Conservation (phyloP, 2,113 vertebrate species). For the Taurulus bubalis region DNA sequence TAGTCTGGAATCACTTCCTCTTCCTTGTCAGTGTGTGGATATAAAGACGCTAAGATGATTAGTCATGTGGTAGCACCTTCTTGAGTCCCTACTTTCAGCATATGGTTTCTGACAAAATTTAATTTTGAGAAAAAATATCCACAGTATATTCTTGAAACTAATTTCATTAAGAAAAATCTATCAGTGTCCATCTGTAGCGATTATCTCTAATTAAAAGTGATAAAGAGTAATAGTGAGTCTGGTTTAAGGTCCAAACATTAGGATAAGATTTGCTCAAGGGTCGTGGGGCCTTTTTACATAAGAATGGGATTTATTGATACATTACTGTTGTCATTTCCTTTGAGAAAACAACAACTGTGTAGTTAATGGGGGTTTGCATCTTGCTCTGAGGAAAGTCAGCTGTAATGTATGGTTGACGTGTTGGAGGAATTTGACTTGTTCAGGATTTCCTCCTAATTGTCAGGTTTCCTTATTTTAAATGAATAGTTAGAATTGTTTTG, state of each 20-base stretch:
- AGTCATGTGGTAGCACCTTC: not conserved
- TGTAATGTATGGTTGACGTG: not conserved
- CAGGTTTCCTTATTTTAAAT: not conserved
- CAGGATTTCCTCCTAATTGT: not conserved
- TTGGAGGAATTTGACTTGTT: not conserved
- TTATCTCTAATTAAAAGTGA: not conserved
- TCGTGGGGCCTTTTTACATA: not conserved
- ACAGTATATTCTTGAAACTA: not conserved
- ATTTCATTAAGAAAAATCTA: not conserved
- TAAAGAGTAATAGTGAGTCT: not conserved
- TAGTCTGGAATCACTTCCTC: slow-evolving; percentile 4
- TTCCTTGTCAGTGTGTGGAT: not conserved
- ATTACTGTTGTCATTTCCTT: not conserved
- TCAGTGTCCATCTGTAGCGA: not conserved
- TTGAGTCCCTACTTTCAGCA: not conserved
- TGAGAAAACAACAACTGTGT: not conserved
- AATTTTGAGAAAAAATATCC: not conserved
- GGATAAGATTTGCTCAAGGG: not conserved
- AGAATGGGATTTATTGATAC: not conserved
- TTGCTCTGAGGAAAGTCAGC: not conserved
- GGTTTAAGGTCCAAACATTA: not conserved
- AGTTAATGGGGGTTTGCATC: not conserved
- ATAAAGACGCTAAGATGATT: not conserved
- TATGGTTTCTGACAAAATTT: not conserved
- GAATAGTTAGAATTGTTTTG: not conserved